A percentile compares a stretch with the other conserved stretches of the same genome.
These are phyloP conservation scores for Frankliniella intonsa DNA, from an alignment of 2,888 invertebrate species.

Conservation along the genomic window DNA sequence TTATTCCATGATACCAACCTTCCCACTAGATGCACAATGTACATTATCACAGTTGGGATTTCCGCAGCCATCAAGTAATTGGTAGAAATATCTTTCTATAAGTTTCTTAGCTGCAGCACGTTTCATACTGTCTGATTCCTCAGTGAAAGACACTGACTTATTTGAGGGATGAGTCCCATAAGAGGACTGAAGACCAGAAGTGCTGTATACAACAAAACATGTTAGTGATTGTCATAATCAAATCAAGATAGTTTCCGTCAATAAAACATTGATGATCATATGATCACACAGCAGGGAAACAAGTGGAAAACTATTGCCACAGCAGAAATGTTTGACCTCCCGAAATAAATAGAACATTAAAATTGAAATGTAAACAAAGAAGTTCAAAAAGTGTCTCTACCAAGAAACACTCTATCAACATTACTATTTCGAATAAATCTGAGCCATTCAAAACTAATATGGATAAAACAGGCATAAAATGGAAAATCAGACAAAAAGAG, in stretches of 20 bases:
- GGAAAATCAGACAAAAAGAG: neutral
- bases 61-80: conserved; percentile 87
- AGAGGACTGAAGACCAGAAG: neutral
- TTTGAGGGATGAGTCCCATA: neutral
- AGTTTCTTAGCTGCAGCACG: conserved; percentile 67
- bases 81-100: conserved; percentile 89
- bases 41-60: conserved; percentile 80
- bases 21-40: conserved; percentile 85
- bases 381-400: neutral
- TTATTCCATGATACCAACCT: conserved; percentile 52
- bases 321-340: neutral
- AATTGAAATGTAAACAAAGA: neutral
- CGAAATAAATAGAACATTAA: neutral
- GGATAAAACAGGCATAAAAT: neutral
- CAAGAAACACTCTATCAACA: too few relatives aligned
- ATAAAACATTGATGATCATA: neutral
- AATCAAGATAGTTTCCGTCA: too few relatives aligned
- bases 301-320: neutral
- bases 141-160: conserved; percentile 15
- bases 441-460: too few relatives aligned
- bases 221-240: neutral
- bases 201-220: neutral
- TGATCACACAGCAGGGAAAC: neutral
- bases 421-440: too few relatives aligned
- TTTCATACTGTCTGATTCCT: conserved; percentile 47